Evolutionary conservation across 1,140 invertebrate species (phyloP).

Genomic region (Drosophila pseudoananassae): DNA sequence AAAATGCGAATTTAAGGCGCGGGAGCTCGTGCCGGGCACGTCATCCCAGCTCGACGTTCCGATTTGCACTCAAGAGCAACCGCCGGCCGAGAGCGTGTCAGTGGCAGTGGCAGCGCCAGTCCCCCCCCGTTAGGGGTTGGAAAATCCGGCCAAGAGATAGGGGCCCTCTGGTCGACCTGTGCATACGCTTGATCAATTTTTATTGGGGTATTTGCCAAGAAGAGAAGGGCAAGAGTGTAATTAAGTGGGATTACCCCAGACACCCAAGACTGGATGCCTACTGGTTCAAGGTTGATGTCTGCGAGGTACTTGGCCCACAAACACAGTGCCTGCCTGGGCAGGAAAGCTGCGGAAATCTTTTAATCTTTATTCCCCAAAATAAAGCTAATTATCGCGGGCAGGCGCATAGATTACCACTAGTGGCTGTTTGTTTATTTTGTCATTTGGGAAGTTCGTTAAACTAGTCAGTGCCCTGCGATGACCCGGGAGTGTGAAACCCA

Average conservation of each 20-base stretch:
- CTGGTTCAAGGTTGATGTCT: slow-evolving; percentile 23
- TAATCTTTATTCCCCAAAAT: too few species aligned
- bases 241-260: slow-evolving; percentile 4
- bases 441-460: too few species aligned
- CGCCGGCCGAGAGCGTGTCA: slow-evolving; percentile 13
- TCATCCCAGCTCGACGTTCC: slow-evolving; percentile 68
- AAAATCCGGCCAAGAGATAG: slow-evolving; percentile 19
- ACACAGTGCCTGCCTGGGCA: too few species aligned
- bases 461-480: too few species aligned
- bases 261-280: slow-evolving; percentile 6
- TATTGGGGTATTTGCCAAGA: neutral
- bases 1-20: slow-evolving; percentile 10
- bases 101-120: neutral
- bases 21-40: slow-evolving; percentile 55
- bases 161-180: slow-evolving; percentile 11
- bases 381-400: too few species aligned
- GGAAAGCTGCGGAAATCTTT: too few species aligned
- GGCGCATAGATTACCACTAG: too few species aligned
- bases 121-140: slow-evolving; percentile 23
- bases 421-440: too few species aligned
- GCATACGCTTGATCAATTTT: slow-evolving; percentile 22
- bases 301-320: neutral
- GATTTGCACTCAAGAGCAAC: slow-evolving; percentile 67
- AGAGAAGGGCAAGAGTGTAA: slow-evolving; percentile 1
- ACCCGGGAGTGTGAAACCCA: too few species aligned